Evolutionary conservation across 2,888 invertebrate genomes (phyloP).

Genomic region (Agapetus fuscipes): DNA sequence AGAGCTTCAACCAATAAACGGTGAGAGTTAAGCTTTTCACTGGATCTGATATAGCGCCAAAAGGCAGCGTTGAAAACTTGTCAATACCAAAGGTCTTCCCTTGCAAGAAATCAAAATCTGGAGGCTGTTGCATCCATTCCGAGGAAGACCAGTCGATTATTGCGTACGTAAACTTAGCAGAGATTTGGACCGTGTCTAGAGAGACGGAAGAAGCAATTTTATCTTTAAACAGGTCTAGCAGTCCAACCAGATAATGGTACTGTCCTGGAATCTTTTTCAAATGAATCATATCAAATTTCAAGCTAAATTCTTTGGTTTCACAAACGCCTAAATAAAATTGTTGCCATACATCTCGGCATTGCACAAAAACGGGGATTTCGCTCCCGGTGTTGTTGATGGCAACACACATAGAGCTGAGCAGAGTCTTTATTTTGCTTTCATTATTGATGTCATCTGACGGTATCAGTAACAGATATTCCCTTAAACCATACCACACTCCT

Average conservation of each 20-base stretch:
- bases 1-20: conserved; percentile 78
- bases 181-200: conserved; percentile 57
- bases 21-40: conserved; percentile 66
- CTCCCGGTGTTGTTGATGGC: conserved; percentile 74
- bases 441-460: conserved; percentile 54
- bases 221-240: conserved; percentile 81
- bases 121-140: conserved; percentile 52
- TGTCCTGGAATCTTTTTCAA: conserved; percentile 70
- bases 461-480: conserved; percentile 53
- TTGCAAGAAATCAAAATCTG: conserved; percentile 44
- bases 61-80: conserved; percentile 57
- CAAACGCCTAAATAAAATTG: conserved; percentile 72
- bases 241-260: conserved; percentile 72
- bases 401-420: conserved; percentile 72
- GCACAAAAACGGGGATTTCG: conserved; percentile 78
- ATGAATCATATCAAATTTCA: conserved; percentile 86
- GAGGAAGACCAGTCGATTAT: conserved; percentile 50
- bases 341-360: conserved; percentile 74
- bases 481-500: conserved; percentile 68
- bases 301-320: conserved; percentile 63
- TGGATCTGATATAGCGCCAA: conserved; percentile 78
- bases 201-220: conserved; percentile 63
- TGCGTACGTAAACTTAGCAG: conserved; percentile 67
- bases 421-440: conserved; percentile 65
- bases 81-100: conserved; percentile 44